Conservation (phyloP, 2,113 vertebrate species). For the Oriolus oriolus region DNA sequence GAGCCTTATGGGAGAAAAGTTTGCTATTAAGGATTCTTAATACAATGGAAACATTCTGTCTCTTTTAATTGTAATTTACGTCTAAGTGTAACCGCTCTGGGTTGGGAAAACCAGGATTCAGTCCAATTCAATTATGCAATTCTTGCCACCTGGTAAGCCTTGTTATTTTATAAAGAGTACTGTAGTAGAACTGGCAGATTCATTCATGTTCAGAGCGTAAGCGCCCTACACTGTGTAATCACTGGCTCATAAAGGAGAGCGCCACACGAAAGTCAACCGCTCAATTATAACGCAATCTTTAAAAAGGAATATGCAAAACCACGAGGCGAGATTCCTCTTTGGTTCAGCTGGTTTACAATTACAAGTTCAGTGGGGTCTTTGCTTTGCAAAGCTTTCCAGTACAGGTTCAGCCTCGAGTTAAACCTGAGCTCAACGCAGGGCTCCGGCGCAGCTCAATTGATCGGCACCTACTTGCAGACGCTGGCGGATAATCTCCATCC, state of each 20-base stretch:
- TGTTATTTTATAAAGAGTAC: constrained; percentile 68
- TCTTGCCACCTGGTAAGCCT: constrained; percentile 63
- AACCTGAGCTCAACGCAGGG: background rate
- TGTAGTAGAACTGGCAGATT: constrained; percentile 64
- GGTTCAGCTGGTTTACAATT: constrained; percentile 48
- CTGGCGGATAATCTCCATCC: constrained; percentile 35
- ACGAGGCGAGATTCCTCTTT: constrained; percentile 12
- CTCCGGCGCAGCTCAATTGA: background rate
- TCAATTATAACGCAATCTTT: constrained; percentile 48
- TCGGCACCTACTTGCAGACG: constrained; percentile 9
- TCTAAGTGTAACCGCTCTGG: constrained; percentile 39
- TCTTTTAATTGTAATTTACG: constrained; percentile 65
- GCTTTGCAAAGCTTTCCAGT: constrained; percentile 22
- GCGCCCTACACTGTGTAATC: constrained; percentile 38
- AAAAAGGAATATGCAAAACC: constrained; percentile 37
- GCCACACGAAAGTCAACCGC: constrained; percentile 13
- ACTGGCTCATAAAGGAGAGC: constrained; percentile 46
- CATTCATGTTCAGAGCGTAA: constrained; percentile 50
- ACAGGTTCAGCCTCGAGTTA: constrained; percentile 27
- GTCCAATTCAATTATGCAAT: constrained; percentile 63
- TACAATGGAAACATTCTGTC: constrained; percentile 58
- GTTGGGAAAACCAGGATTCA: constrained; percentile 59
- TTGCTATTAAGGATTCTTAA: constrained; percentile 61
- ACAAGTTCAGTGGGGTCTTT: constrained; percentile 33
- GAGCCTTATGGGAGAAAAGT: constrained; percentile 58